Conservation (phyloP, 1,140 invertebrate species). For the Aphidius ervi region DNA sequence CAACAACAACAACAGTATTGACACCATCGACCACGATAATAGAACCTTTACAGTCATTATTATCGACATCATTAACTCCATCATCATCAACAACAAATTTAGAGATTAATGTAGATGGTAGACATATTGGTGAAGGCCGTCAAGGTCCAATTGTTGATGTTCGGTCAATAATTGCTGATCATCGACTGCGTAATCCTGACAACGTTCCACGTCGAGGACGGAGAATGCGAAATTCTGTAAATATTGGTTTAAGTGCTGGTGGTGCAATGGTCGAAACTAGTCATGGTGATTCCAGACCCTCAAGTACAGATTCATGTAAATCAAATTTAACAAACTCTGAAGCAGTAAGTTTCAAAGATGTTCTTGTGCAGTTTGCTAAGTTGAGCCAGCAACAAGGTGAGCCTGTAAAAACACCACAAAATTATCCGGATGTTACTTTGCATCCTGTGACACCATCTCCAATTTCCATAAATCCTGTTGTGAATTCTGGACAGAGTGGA, state of each 20-base stretch:
- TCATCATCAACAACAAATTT: too few species aligned
- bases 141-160: conserved; percentile 76
- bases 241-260: conserved; percentile 43
- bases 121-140: conserved; percentile 60
- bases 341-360: conserved; percentile 66
- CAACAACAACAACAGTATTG: too few species aligned
- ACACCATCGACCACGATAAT: too few species aligned
- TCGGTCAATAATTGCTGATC: conserved; percentile 77
- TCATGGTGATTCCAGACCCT: conserved; percentile 49
- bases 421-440: conserved; percentile 73
- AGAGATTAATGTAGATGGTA: conserved; percentile 35
- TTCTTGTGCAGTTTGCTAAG: conserved; percentile 73
- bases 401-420: conserved; percentile 58
- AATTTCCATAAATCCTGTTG: conserved; percentile 42
- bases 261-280: conserved; percentile 48
- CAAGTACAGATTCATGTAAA: conserved; percentile 55
- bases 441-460: conserved; percentile 61
- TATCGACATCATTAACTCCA: too few species aligned
- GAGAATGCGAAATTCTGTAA: conserved; percentile 49
- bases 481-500: conserved; percentile 52
- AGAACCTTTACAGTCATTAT: too few species aligned
- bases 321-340: conserved; percentile 42
- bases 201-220: conserved; percentile 57
- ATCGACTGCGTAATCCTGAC: conserved; percentile 69
- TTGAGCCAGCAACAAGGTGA: conserved; percentile 55